phyloP scores from a whole-genome alignment of 2,888 invertebrate species.

The Lithophane leautieri region DNA sequence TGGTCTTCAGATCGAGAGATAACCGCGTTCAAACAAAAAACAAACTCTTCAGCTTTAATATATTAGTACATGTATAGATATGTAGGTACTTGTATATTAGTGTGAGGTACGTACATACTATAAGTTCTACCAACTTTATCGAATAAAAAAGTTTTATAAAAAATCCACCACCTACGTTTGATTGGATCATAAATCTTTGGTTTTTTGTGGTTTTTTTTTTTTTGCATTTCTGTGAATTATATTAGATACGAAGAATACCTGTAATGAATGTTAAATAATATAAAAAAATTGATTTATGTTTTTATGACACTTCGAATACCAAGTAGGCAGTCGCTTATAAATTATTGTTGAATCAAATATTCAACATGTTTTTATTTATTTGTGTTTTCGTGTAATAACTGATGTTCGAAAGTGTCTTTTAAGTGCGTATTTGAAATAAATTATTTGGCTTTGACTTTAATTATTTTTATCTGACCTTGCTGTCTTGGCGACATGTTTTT shows the following conservation, averaged over 20 bases:
- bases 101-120: no score
- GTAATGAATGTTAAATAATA: not conserved
- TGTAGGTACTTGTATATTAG: no score
- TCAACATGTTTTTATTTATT: constrained; percentile 13
- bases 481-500: not conserved
- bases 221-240: constrained; percentile 21
- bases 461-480: no score
- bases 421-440: no score
- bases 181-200: constrained; percentile 13
- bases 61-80: no score
- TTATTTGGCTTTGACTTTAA: not conserved
- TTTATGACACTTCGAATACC: constrained; percentile 1
- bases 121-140: no score
- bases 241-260: not conserved
- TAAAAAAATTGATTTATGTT: not conserved
- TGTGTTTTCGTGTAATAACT: not conserved
- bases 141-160: not conserved
- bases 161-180: not conserved
- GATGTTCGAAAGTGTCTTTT: no score
- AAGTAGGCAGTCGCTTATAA: not conserved
- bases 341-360: not conserved
- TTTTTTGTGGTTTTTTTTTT: constrained; percentile 31
- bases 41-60: no score
- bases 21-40: no score
- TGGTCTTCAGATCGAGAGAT: no score